These are phyloP conservation scores for Panthera leo DNA, from an alignment of 2,113 vertebrate genomes.

Conservation along the genomic window DNA sequence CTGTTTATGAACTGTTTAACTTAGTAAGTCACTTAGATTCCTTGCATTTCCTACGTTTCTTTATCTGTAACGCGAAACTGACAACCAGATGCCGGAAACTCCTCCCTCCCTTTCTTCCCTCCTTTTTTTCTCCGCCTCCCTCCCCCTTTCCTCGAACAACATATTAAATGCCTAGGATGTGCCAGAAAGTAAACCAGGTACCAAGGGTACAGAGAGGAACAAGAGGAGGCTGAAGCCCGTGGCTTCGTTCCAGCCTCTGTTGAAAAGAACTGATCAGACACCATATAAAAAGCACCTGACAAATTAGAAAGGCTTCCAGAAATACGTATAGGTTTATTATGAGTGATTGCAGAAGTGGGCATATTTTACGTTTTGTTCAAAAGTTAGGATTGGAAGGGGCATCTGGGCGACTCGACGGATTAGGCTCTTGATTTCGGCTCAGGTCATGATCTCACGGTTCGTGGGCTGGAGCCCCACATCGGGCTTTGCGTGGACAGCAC, in stretches of 20 bases:
- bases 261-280: background rate
- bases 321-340: background rate
- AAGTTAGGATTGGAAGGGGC: background rate
- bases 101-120: background rate
- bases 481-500: too few species aligned
- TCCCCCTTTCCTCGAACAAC: background rate
- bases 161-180: background rate
- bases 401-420: too few species aligned
- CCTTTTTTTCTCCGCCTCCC: background rate
- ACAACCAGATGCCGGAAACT: fast-evolving
- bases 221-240: background rate
- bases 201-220: background rate
- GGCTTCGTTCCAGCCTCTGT: background rate
- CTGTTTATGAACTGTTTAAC: background rate
- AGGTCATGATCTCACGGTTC: too few species aligned
- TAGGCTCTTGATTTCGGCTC: too few species aligned
- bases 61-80: background rate
- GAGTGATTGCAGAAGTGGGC: background rate
- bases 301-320: background rate
- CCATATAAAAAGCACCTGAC: background rate
- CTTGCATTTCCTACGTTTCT: background rate
- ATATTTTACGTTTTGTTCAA: background rate
- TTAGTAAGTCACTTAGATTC: background rate
- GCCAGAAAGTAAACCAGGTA: background rate
- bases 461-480: too few species aligned